Conservation (phyloP, 2,797 vertebrate species). For the Cirrhinus mrigala region DNA sequence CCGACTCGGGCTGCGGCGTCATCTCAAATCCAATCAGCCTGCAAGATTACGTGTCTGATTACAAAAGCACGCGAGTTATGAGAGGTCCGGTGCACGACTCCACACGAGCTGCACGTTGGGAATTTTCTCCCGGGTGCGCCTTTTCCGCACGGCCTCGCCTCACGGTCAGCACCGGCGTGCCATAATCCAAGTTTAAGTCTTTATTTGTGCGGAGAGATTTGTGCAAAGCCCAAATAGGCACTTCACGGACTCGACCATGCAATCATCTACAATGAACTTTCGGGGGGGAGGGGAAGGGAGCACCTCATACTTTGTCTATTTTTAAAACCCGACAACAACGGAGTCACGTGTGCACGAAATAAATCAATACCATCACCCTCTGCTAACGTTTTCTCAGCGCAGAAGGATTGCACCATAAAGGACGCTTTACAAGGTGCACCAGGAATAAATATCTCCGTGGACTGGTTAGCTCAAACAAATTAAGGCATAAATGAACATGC, state of each 20-base stretch:
- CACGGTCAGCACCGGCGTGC: not conserved
- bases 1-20: constrained; percentile 23
- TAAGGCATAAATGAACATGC: constrained; percentile 50
- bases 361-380: constrained; percentile 26
- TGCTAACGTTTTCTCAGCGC: not conserved
- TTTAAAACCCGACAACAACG: constrained; percentile 49
- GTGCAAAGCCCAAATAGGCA: constrained; percentile 31
- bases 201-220: constrained; percentile 20
- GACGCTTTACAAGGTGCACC: constrained; percentile 24
- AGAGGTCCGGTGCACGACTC: not conserved
- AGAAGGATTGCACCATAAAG: constrained; percentile 10
- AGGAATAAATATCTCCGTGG: constrained; percentile 38
- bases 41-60: constrained; percentile 50
- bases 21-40: constrained; percentile 60
- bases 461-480: constrained; percentile 41
- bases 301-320: constrained; percentile 44
- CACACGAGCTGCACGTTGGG: not conserved
- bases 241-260: not conserved
- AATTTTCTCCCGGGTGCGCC: not conserved
- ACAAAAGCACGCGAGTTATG: constrained; percentile 23
- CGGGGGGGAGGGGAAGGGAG: not conserved
- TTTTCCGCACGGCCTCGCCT: not conserved
- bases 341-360: constrained; percentile 34
- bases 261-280: constrained; percentile 30
- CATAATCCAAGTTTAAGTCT: constrained; percentile 32